Evolutionary conservation across 2,113 vertebrate species (phyloP), one percentile per base, ranked within the genome.

Genomic region (Turnix velox): DNA sequence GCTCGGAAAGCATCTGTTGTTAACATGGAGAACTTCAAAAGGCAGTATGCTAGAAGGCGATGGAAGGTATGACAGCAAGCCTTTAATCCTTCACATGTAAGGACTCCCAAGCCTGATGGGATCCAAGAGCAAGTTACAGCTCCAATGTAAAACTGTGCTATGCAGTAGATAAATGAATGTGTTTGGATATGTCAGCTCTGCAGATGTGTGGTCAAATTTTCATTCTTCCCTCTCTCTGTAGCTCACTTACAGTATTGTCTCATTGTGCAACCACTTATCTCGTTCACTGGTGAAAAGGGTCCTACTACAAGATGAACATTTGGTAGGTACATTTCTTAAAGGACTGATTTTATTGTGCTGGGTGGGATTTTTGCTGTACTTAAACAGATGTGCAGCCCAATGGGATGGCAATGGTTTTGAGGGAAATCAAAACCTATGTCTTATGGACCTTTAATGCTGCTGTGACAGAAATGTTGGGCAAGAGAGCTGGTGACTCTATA

Each of bases 11-110:
- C 98, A 63, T 99, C 99, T 7, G 95, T 98, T 83, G 97, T 99
- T 94, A 99, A 99, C 97, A 93, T 99, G 96, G 98, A 99, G 95
- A 99, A 99, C 96, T 99, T 99, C 97, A 99, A 96, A 96, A 98
- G 97, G 94, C 98, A 99, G 35, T 99, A 99, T 2, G 98, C 98
- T 83, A 96, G 99, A 59, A 98, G 99, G 71, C 96, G 98, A 45
- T 99, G 99, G 99, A 99, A 99, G 98, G 99, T 99, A 96, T 75
- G 61, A 45, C 33, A 30, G 14, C 0, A 7, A 91, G 42, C 20
- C 33, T 75, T 58, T 46, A 28, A 17, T 82, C 22, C 37, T 57
- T 18, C 63, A 72, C 42, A 6, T 11, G 2, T 69, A 9, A 24
- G 71, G 58, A 25, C 94, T 82, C 67, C 62, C 45, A 37, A 16